These are phyloP conservation scores for Psittacus erithacus DNA, from an alignment of 2,113 vertebrate genomes.

Conservation along the genomic window DNA sequence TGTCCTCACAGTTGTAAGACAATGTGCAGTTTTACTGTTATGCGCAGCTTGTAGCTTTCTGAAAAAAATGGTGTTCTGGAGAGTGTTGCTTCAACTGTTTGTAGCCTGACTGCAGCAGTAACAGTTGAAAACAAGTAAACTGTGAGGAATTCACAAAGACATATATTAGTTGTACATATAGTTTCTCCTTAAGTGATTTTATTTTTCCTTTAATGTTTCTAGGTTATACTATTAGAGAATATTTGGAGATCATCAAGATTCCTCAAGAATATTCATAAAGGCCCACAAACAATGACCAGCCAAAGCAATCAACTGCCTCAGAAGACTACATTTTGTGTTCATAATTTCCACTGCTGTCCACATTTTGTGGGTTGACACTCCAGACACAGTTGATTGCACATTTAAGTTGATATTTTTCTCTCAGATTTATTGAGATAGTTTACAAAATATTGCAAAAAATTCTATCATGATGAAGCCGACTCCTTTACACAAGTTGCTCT, in stretches of 20 bases:
- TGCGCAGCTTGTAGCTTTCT: neutral
- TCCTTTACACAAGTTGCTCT: neutral
- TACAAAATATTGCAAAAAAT: neutral
- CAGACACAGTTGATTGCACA: neutral
- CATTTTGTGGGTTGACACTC: neutral
- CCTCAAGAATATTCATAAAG: neutral
- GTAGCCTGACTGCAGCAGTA: neutral
- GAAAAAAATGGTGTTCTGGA: neutral
- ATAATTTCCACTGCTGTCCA: conserved; percentile 23
- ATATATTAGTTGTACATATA: neutral
- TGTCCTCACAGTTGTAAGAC: neutral
- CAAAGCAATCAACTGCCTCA: neutral
- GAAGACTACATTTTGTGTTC: neutral
- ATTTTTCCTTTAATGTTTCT: neutral
- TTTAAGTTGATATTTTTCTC: neutral
- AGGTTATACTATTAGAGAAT: neutral
- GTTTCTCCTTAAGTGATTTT: neutral
- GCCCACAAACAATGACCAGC: conserved; percentile 12
- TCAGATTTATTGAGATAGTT: neutral
- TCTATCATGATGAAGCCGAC: neutral
- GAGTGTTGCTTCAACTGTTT: neutral
- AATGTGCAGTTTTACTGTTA: neutral
- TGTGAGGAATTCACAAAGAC: neutral
- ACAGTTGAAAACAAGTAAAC: neutral
- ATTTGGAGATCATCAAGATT: conserved; percentile 34